phyloP scores from a whole-genome alignment of 2,113 vertebrate genomes.

The Chaetura pelagica region DNA sequence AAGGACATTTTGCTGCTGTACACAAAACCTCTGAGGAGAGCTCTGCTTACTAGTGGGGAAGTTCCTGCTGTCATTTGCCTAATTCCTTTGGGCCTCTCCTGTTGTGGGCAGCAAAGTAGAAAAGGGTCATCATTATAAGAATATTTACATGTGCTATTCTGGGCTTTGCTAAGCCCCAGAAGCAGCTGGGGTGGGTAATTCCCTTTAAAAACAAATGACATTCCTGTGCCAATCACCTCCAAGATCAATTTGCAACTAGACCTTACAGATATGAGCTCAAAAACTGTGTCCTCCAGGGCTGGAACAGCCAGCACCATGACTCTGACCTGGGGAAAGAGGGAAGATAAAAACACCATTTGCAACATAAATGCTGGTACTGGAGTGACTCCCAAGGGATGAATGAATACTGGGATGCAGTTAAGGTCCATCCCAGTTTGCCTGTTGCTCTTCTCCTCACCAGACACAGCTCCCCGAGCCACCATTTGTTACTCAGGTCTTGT shows the following conservation, averaged over 20 bases:
- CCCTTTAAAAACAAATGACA: not conserved
- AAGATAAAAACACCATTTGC: not conserved
- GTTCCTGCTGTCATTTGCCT: not conserved
- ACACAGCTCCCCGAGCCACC: not conserved
- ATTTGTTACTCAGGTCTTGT: too few relatives aligned
- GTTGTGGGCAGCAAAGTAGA: not conserved
- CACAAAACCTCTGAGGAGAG: not conserved
- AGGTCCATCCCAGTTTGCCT: not conserved
- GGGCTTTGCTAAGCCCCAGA: not conserved
- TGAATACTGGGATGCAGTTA: not conserved
- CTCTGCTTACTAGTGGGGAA: not conserved
- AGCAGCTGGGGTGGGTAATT: not conserved
- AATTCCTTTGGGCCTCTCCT: not conserved
- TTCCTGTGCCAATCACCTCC: not conserved
- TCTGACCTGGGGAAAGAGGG: not conserved
- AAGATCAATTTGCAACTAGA: not conserved
- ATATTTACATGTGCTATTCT: not conserved
- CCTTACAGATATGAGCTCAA: not conserved
- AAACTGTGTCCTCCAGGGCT: not conserved
- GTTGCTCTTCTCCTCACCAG: not conserved
- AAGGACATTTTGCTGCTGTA: not conserved
- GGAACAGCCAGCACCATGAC: not conserved
- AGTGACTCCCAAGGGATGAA: not conserved
- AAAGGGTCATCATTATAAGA: not conserved
- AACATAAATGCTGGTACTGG: accelerated